Evolutionary conservation across 2,888 invertebrate species (phyloP), one percentile per base, ranked within the genome.

Genomic region (Idaea aversata): DNA sequence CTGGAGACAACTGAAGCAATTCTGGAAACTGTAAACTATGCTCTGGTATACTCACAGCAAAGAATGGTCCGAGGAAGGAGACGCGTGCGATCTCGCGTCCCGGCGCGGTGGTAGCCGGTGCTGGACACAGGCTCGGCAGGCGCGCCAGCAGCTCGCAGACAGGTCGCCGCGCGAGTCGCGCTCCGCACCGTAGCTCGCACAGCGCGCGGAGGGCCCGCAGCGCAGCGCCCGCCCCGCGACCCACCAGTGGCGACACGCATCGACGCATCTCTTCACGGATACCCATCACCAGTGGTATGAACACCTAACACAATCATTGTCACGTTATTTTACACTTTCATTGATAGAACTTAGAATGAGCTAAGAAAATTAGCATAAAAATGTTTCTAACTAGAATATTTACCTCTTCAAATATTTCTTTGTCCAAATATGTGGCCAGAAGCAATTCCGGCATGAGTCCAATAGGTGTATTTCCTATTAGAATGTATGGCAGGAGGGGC

Each of bases 41-140:
- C 25, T 25, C 25, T 25, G 4, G 10, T 38, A 62, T 5, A 83
- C 86, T 84, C 0, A 99, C 95, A 10, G 96, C 95, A 72, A 99
- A 94, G 88, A 99, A 99, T 0, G 99, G 98, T 15, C 98, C 99
- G 6, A 99, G 94, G 82, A 95, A 98, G 66, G 98, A 97, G 61
- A 96, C 95, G 63, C 96, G 94, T 0, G 97, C 96, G 66, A 99
- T 94, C 88, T 99, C 99, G 59, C 98, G 94, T 0, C 99, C 99
- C 0, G 94, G 94, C 5, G 96, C 96, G 1, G 95, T 95, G 1
- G 97, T 96, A 74, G 96, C 94, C 1, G 95, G 88, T 10, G 95
- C 94, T 0, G 97, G 97, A 82, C 97, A 97, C 4, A 94, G 88
- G 85, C 96, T 82, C 61, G 91, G 86, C 77, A 91, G 81, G 3